Evolutionary conservation across 1,140 invertebrate species (phyloP), one percentile per base, ranked within the genome.

Genomic region (Psilanteris sp.): DNA sequence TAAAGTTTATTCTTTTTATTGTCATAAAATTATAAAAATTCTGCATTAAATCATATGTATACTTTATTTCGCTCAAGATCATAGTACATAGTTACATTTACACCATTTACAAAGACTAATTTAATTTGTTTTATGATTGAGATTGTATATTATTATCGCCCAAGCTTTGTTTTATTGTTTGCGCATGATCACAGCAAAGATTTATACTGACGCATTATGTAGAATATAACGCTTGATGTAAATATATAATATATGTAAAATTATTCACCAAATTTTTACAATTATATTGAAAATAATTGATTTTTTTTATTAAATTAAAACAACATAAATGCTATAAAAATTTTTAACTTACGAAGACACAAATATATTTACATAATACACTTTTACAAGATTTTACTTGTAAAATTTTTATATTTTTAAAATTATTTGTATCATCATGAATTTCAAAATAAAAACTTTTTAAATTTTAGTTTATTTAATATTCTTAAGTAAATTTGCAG

Each of bases 51-150:
- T 82, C 55, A 85, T 78, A 82, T 46, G 73, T 66, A 39, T 77
- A 73, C 68, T 85, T 85, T 85, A 85, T 83, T 83, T 81, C 64
- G 59, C 66, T 78, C 62, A 54, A 71, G 52, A 73, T 77, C 73
- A 81, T 84, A 74, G 81, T 82, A 84, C 79, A 84, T 80, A 78
- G 71, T 83, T 84, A 85, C 83, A 85, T 83, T 83, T 86, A 84
- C 81, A 84, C 80, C 82, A 83, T 83, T 84, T 84, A 84, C 84
- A 86, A 84, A 85, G 83, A 84, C 62, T 74, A 82, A 55, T 41
- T 52, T 48, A 10, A 13, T 62, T 48, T 29, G 34, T 8, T 68
- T 68, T 11, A 83, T 73, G 83, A 83, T 78, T 81, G 67, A 81
- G 72, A 80, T 79, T 84, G 81, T 74, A 77, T 44, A 73, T 67